These are phyloP conservation scores for Pteropus alecto DNA, from an alignment of 2,113 vertebrate species.

Conservation along the genomic window DNA sequence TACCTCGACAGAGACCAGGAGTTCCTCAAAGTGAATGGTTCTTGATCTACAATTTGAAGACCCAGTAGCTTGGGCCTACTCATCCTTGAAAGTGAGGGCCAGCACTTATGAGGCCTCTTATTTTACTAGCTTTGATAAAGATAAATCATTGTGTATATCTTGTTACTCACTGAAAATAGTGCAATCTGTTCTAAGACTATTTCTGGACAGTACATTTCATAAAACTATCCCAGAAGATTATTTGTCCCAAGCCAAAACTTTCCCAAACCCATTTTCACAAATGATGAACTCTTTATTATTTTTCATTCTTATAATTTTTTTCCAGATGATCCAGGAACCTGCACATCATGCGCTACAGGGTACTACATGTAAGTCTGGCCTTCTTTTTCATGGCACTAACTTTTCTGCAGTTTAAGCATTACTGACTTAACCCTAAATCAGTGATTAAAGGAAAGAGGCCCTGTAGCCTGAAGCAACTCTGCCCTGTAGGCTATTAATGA, in stretches of 20 bases:
- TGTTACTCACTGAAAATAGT: slow-evolving; percentile 46
- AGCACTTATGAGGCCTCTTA: slow-evolving; percentile 8
- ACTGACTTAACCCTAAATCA: slow-evolving; percentile 42
- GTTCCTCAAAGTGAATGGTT: not conserved
- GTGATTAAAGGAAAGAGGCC: slow-evolving; percentile 51
- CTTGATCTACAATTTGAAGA: not conserved
- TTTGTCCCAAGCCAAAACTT: slow-evolving; percentile 28
- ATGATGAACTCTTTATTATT: slow-evolving; percentile 16
- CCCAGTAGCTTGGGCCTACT: slow-evolving; percentile 10
- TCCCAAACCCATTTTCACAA: slow-evolving; percentile 40
- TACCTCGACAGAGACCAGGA: not conserved
- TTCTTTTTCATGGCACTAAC: not conserved
- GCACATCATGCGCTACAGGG: slow-evolving; percentile 87
- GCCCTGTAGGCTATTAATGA: slow-evolving; percentile 54
- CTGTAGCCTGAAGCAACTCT: slow-evolving; percentile 39
- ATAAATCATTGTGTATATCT: not conserved
- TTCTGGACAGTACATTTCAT: slow-evolving; percentile 18
- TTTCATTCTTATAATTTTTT: slow-evolving; percentile 62
- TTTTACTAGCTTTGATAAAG: slow-evolving; percentile 46
- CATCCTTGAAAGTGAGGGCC: not conserved
- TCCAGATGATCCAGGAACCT: slow-evolving; percentile 92
- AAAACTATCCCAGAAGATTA: not conserved
- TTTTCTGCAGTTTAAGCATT: slow-evolving; percentile 63
- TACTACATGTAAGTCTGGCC: slow-evolving; percentile 92
- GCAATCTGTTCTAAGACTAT: slow-evolving; percentile 41